These are phyloP conservation scores for Cephalotes varians DNA, from an alignment of 2,888 invertebrate genomes.

Conservation along the genomic window DNA sequence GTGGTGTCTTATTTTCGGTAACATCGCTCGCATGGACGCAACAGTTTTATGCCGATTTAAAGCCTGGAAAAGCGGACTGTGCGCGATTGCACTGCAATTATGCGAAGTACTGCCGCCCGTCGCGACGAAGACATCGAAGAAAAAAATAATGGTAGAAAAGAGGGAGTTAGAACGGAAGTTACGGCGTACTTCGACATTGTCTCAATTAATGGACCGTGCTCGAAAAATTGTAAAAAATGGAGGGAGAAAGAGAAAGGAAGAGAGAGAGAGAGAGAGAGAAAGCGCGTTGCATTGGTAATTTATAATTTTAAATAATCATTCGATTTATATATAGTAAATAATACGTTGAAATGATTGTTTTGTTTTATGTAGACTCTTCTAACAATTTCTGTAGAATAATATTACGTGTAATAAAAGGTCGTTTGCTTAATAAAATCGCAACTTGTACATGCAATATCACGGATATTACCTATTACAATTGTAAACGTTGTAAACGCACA, in stretches of 20 bases:
- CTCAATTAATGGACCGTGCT: slow-evolving; percentile 65
- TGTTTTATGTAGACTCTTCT: background rate
- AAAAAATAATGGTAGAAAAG: slow-evolving; percentile 67
- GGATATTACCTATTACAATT: background rate
- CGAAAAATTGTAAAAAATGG: slow-evolving; percentile 45
- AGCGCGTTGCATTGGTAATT: no score
- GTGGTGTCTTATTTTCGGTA: slow-evolving; percentile 64
- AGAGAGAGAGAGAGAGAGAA: background rate
- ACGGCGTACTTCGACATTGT: slow-evolving; percentile 58
- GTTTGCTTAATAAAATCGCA: slow-evolving; percentile 19
- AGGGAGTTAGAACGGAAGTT: slow-evolving; percentile 6
- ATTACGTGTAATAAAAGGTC: background rate
- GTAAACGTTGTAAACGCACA: background rate
- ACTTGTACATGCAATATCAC: background rate
- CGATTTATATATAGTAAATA: background rate
- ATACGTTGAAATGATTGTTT: background rate
- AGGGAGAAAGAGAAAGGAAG: background rate
- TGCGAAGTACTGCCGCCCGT: slow-evolving; percentile 67
- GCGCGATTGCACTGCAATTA: slow-evolving; percentile 74
- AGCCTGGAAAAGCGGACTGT: slow-evolving; percentile 57
- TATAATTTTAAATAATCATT: slow-evolving; percentile 6
- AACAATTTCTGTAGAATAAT: slow-evolving; percentile 4
- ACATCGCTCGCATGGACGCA: slow-evolving; percentile 56
- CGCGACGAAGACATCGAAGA: slow-evolving; percentile 68
- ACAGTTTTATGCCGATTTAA: slow-evolving; percentile 62